Conservation (phyloP, 1,140 invertebrate species). For the Tribolium castaneum region DNA sequence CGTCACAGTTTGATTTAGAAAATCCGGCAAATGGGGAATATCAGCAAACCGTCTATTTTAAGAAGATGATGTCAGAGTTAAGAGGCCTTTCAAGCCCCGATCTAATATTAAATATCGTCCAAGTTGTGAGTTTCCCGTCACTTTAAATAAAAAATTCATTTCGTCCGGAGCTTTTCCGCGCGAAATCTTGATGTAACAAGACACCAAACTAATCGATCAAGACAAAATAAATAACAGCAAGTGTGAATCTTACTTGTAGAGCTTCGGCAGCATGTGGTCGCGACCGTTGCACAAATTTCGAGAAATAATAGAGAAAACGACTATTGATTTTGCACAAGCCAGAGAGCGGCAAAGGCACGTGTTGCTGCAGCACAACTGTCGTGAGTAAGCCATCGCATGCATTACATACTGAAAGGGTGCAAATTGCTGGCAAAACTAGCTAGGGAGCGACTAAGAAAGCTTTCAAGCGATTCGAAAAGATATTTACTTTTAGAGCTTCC, state of each 20-base stretch:
- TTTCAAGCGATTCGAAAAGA: slow-evolving; percentile 7
- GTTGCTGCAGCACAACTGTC: slow-evolving; percentile 25
- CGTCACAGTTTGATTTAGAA: neutral
- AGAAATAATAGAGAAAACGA: slow-evolving; percentile 25
- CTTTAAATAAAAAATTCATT: neutral
- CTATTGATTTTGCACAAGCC: slow-evolving; percentile 8
- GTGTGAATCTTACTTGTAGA: neutral
- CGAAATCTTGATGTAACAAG: neutral
- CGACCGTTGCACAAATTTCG: neutral
- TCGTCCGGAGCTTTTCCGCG: neutral
- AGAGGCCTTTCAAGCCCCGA: neutral
- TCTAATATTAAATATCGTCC: slow-evolving; percentile 18
- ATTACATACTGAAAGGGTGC: neutral
- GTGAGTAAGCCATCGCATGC: neutral
- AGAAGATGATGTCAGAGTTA: slow-evolving; percentile 1
- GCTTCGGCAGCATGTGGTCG: neutral
- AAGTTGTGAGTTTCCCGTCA: neutral
- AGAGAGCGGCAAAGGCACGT: slow-evolving; percentile 20
- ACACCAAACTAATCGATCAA: slow-evolving; percentile 1
- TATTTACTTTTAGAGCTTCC: slow-evolving; percentile 42
- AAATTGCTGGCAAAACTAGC: neutral
- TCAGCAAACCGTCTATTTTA: slow-evolving; percentile 1
- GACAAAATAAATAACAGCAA: neutral
- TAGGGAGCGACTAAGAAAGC: neutral
- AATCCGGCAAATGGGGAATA: neutral